Base-by-base conservation (phyloP, 92 coral and sea anemone species). In the Montipora capitata region DNA sequence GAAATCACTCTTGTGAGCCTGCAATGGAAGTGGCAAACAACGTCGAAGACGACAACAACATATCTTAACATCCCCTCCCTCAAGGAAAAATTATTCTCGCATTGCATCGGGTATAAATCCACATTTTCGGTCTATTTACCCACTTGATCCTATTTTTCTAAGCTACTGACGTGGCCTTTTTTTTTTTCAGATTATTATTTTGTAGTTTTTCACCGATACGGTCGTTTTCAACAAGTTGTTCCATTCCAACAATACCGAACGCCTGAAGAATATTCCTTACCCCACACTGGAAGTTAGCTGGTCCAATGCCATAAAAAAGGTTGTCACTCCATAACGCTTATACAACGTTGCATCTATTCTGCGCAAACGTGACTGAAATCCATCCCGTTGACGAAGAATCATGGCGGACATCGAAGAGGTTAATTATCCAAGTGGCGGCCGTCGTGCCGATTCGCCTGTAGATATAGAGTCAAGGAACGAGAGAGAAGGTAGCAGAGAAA, bases 401-500 rank as follows among this genome's bases (percentile, higher is more conserved):
- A 90, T 87, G 92, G 93, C 91, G 91, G 90, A 79, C 12, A 57
- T 72, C 3, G 87, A 72, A 42, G 87, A 83, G 0, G 72, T 4
- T 3, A 65, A 77, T 40, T 78, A 79, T 54, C 62, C 49, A 1
- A 48, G 15, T 13, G 42, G 67, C 1, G 80, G 77, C 10, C 83
- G 84, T 5, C 65, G 83, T 12, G 93, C 73, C 57, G 93, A 90
- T 27, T 90, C 98, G 7, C 88, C 98, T 12, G 43, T 61, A 10
- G 86, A 78, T 8, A 65, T 63, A 62, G 94, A 92, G 76, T 62
- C 91, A 2, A 87, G 96, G 52, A 87, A 88, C 27, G 94, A 96
- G 35, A 76, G 98, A 62, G 98, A 96, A 76, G 99, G 96, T 35
- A 91, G 95, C 81, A 91, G 95, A 88, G 99, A 97, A 45, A 96